phyloP scores from a whole-genome alignment of 2,888 invertebrate genomes.

The Melinaea marsaeus region DNA sequence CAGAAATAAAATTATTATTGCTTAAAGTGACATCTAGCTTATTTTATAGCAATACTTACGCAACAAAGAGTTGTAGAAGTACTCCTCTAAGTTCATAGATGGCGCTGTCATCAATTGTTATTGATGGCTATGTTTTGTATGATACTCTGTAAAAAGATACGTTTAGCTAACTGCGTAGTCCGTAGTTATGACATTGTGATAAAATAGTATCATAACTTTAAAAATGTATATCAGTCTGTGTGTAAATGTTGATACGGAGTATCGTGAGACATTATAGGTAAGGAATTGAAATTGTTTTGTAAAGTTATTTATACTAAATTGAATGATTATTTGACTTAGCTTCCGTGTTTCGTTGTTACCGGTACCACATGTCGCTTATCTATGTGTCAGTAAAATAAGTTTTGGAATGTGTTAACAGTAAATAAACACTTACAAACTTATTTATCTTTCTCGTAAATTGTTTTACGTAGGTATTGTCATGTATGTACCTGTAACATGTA shows the following conservation, averaged over 20 bases:
- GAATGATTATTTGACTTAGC: too few relatives aligned
- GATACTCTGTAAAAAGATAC: not conserved
- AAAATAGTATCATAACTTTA: not conserved
- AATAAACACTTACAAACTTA: too few relatives aligned
- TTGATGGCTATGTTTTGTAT: too few relatives aligned
- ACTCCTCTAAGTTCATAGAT: conserved; percentile 5
- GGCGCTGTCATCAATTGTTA: not conserved
- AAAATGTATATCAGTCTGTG: conserved; percentile 11
- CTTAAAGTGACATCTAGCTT: conserved; percentile 9
- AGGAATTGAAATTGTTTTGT: conserved; percentile 7
- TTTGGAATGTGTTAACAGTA: too few relatives aligned
- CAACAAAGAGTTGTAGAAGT: not conserved
- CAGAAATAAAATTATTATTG: too few relatives aligned
- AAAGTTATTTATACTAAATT: too few relatives aligned
- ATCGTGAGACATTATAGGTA: conserved; percentile 20
- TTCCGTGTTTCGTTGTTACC: too few relatives aligned
- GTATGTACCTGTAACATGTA: too few relatives aligned
- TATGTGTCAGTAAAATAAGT: too few relatives aligned
- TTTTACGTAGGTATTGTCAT: too few relatives aligned
- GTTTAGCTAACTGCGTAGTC: not conserved
- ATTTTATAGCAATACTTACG: not conserved
- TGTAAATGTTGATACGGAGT: conserved; percentile 22
- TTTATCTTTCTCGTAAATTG: too few relatives aligned
- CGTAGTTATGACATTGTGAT: conserved; percentile 6
- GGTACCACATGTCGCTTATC: too few relatives aligned